Evolutionary conservation across 2,113 vertebrate genomes (phyloP).

Genomic region (Buteo buteo): DNA sequence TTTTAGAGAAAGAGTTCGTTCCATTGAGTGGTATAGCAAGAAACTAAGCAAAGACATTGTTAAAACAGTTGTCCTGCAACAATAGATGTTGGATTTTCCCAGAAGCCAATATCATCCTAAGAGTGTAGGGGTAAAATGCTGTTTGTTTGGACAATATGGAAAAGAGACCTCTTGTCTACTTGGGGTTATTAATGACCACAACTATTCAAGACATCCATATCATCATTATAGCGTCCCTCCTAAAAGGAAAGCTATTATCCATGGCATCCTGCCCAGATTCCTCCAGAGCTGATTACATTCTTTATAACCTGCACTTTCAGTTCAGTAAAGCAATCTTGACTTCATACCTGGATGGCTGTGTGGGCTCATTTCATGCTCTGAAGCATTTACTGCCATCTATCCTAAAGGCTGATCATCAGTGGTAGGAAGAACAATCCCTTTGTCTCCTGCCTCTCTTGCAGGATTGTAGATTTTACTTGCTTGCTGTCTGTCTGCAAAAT

Average conservation of each 20-base stretch:
- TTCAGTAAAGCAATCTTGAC: neutral
- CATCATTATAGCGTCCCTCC: neutral
- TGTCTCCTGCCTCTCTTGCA: neutral
- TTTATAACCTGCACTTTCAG: neutral
- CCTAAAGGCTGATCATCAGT: neutral
- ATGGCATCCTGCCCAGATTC: slow-evolving; percentile 34
- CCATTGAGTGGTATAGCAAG: neutral
- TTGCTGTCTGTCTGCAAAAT: neutral
- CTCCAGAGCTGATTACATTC: neutral
- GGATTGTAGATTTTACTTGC: neutral
- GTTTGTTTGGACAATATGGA: neutral
- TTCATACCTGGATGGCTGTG: neutral
- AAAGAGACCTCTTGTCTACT: neutral
- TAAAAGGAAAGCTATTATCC: neutral
- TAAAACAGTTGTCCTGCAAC: neutral
- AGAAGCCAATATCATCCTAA: neutral
- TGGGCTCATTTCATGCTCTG: neutral
- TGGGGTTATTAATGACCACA: neutral
- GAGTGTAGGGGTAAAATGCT: neutral
- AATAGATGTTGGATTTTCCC: neutral
- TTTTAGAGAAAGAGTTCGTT: neutral
- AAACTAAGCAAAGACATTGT: neutral
- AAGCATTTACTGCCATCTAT: neutral
- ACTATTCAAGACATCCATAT: neutral
- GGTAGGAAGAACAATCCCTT: neutral